Base-by-base conservation (phyloP, 1,140 invertebrate species). In the Oryzaephilus surinamensis region DNA sequence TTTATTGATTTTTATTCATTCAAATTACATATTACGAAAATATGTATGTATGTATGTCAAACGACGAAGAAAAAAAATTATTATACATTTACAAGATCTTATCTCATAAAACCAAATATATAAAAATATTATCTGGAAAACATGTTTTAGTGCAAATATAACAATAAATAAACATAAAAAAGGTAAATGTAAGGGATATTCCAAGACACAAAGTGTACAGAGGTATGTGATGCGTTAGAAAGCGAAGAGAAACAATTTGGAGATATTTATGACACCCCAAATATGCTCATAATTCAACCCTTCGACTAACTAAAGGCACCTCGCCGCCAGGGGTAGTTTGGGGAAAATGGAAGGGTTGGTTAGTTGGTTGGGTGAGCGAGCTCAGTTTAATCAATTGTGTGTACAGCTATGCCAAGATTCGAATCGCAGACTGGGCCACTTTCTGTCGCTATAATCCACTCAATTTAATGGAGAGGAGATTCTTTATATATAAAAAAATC, bases 351-450 rank as follows among this genome's bases (percentile, higher is more conserved):
- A 48, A 44, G 41, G 48, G 45, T 50, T 47, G 37, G 27, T 43
- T 38, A 32, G 45, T 43, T 38, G 36, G 36, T 26, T 39, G 10
- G 20, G 14, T 32, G 27, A 40, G 45, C 42, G 42, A 41, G 43
- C 45, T 45, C 42, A 48, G 38, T 54, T 54, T 54, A 54, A 54
- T 54, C 52, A 54, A 54, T 54, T 54, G 46, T 47, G 37, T 47
- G 45, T 52, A 52, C 52, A 54, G 52, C 35, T 33, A 24, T 39
- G 41, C 36, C 48, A 51, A 54, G 41, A 51, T 48, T 50, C n/a
- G n/a, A n/a, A n/a, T n/a, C n/a, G n/a, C n/a, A n/a, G n/a, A n/a
- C n/a, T n/a, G n/a, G n/a, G n/a, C n/a, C n/a, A n/a, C n/a, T n/a
- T n/a, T n/a, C n/a, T n/a, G n/a, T n/a, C n/a, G n/a, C n/a, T n/a